Evolutionary conservation across 2,888 invertebrate species (phyloP), one percentile per base, ranked within the genome.

Genomic region (Ptychoptera albimana): DNA sequence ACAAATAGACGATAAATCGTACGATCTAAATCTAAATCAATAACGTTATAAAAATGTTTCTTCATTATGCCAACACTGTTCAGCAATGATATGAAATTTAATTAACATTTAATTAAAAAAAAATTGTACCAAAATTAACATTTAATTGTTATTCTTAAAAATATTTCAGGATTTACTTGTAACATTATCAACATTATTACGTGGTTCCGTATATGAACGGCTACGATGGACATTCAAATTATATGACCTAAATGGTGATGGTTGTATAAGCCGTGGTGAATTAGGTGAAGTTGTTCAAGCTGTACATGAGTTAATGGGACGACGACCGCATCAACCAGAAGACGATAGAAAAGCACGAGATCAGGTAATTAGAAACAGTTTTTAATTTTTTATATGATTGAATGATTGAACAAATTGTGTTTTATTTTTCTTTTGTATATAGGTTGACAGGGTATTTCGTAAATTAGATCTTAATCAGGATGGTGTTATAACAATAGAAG

Each of bases 221-320:
- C 74, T 96, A 39, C 78, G 89, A 58, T 96, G 96, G 94, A 91
- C 93, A 12, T 97, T 97, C 71, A 83, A 88, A 54, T 69, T 97
- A 46, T 97, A 96, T 66, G 96, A 96, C 66, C 80, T 93, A 50
- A 93, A 96, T 59, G 91, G 89, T 0, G 94, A 96, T 61, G 96
- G 96, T 1, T 88, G 89, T 58, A 93, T 96, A 60, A 92, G 91
- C 43, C 77, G 88, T 52, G 72, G 82, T 53, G 94, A 96, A 67
- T 73, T 96, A 54, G 78, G 82, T 3, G 87, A 93, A 66, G 87
- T 89, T 48, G 82, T 87, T 37, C 71, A 77, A 48, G 89, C 94
- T 5, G 84, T 96, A 11, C 94, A 96, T 63, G 93, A 94, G 64
- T 75, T 96, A 60, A 79, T 88, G 73, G 87, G 87, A 0, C 66